Evolutionary conservation across 2,797 vertebrate species (phyloP), one percentile per base, ranked within the genome.

Genomic region (Halcyon chelicuti): DNA sequence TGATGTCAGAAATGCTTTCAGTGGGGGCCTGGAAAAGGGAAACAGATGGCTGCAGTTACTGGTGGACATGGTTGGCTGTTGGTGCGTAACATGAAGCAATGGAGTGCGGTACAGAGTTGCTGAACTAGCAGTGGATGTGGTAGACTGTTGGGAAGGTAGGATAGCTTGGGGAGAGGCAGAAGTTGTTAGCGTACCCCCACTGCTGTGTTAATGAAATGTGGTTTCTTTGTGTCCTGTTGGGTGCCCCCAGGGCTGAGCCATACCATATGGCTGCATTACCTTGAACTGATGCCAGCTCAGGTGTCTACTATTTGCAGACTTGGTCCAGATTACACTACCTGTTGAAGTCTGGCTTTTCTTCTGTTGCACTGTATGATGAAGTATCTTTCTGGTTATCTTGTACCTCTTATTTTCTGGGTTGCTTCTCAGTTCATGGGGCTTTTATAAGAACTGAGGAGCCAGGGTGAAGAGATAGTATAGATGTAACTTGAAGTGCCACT

Each of bases 1-100:
- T 92, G 91, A 94, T 91, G 52, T 94, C 88, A 90, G 92, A 87
- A 90, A 77, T 90, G 88, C 80, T 91, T 96, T 71, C 80, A 84
- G 85, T 67, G 19, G 65, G 26, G 77, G 76, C 28, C 78, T 83
- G 93, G 77, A 37, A 78, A 28, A 90, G 72, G 74, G 90, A 77
- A 88, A 26, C 90, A 92, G 86, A 92, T 93, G 94, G 93, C 92
- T 94, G 74, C 35, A 73, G 90, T 86, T 73, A 6, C 70, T 72
- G 73, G 62, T 82, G 86, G 57, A 62, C 21, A 7, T 37, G 51
- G 67, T 12, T 86, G 54, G 82, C 11, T 63, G 55, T 14, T 70
- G 81, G 71, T 94, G 70, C 40, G 2, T 42, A 26, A 9, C 23
- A 11, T 7, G 1, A 22, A 70, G 84, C 66, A 54, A 12, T 9